Percentiles rank a stretch among this genome's conserved stretches.
Evolutionary conservation across 1,140 invertebrate genomes (phyloP).

Genomic region (Bombus superbus): DNA sequence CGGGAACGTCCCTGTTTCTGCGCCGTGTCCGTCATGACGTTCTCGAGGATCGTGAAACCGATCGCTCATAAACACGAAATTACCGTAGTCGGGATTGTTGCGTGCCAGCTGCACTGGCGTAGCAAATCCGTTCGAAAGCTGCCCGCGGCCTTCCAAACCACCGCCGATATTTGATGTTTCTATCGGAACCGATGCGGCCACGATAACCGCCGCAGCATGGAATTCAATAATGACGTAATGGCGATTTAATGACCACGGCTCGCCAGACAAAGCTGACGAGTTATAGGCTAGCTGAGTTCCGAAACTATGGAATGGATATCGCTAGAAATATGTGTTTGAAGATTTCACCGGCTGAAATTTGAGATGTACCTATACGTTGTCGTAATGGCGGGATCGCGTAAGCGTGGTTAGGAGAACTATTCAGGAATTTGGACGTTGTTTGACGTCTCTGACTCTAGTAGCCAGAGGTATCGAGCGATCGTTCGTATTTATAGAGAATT

Average conservation of each 20-base stretch:
- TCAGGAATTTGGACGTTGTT: background rate
- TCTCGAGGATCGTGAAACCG: background rate
- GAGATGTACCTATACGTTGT: background rate
- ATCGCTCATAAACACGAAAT: slow-evolving; percentile 23
- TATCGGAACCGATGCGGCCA: background rate
- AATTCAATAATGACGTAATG: slow-evolving; percentile 17
- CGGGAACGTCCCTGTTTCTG: slow-evolving; percentile 1
- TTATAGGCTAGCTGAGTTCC: background rate
- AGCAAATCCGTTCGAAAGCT: background rate
- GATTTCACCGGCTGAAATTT: background rate
- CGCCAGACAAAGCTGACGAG: background rate
- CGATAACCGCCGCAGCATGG: background rate
- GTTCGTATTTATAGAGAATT: background rate
- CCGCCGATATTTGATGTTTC: slow-evolving; percentile 11
- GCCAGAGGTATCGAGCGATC: background rate
- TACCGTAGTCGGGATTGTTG: slow-evolving; percentile 1
- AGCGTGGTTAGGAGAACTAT: background rate
- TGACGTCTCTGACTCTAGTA: background rate
- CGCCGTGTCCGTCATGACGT: background rate
- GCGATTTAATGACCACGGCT: background rate
- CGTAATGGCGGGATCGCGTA: no score
- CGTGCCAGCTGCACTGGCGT: slow-evolving; percentile 3
- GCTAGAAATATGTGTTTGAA: no score
- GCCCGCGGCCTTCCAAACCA: background rate
- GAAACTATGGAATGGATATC: background rate